Conservation (phyloP, 2,797 vertebrate species). For the Apogon talboti region DNA sequence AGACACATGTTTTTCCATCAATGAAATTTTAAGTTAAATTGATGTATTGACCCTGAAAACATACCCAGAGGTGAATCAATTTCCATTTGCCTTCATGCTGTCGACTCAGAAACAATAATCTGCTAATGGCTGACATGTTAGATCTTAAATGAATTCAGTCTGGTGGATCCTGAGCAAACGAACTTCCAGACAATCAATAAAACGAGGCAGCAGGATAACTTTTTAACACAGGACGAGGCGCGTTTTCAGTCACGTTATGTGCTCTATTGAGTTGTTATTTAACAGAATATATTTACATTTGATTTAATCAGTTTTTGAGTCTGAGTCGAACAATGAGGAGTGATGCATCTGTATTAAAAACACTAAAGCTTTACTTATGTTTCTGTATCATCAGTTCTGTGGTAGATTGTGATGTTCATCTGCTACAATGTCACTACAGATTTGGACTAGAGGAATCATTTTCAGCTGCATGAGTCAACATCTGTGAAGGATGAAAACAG, state of each 20-base stretch:
- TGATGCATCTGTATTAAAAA: too few species aligned
- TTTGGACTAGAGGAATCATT: too few species aligned
- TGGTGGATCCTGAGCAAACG: conserved; percentile 53
- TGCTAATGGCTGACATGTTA: conserved; percentile 16
- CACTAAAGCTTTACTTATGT: too few species aligned
- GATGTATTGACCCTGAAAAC: conserved; percentile 47
- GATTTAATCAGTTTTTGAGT: neutral
- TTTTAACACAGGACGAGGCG: conserved; percentile 13
- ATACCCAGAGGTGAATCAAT: conserved; percentile 31
- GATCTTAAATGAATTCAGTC: conserved; percentile 37
- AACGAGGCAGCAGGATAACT: conserved; percentile 34
- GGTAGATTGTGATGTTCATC: too few species aligned
- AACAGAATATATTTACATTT: neutral
- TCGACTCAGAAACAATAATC: conserved; percentile 22
- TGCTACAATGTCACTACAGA: too few species aligned
- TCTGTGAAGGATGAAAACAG: too few species aligned
- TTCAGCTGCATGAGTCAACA: too few species aligned
- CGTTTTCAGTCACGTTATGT: conserved; percentile 15
- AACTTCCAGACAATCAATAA: conserved; percentile 36
- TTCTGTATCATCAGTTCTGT: too few species aligned
- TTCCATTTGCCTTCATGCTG: conserved; percentile 35
- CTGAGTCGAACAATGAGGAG: neutral
- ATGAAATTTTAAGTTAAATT: conserved; percentile 36
- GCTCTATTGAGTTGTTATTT: conserved; percentile 7
- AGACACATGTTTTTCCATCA: conserved; percentile 23